Evolutionary conservation across 2,113 vertebrate species (phyloP).

Genomic region (Micronisus gabar): DNA sequence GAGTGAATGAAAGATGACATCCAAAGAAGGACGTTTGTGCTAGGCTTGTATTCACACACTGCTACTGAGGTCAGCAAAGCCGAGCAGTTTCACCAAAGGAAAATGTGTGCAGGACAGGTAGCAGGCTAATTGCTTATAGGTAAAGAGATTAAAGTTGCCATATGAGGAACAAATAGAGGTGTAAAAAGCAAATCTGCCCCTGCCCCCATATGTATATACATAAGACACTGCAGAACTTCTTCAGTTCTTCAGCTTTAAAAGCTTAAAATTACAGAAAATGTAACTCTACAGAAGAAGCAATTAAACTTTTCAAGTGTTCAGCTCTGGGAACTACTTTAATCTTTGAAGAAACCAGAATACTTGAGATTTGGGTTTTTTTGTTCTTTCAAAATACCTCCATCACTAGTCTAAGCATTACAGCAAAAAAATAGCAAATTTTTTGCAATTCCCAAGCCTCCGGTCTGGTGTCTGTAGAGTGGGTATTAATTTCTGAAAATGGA

Average conservation of each 20-base stretch:
- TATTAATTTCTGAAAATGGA: neutral
- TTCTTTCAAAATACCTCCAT: neutral
- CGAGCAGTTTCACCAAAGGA: neutral
- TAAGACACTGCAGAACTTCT: neutral
- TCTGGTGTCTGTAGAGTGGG: rapidly evolving
- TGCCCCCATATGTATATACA: no score
- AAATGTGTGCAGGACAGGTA: neutral
- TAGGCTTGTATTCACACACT: neutral
- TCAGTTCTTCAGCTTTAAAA: neutral
- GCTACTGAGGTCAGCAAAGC: neutral
- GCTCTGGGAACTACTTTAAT: neutral
- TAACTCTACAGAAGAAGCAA: neutral
- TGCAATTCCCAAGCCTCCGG: neutral
- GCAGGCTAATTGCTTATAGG: neutral
- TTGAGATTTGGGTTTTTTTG: neutral
- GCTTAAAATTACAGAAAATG: neutral
- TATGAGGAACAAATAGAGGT: neutral
- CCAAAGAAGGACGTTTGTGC: neutral
- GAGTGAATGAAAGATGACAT: neutral
- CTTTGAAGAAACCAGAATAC: neutral
- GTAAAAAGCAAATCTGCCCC: neutral
- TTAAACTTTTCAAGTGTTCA: neutral
- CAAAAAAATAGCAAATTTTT: neutral
- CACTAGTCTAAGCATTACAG: neutral
- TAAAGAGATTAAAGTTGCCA: neutral